A percentile compares a stretch with the other conserved stretches of the same genome.
Evolutionary conservation across 2,888 invertebrate species (phyloP).

Genomic region (Acrobeloides nanus): DNA sequence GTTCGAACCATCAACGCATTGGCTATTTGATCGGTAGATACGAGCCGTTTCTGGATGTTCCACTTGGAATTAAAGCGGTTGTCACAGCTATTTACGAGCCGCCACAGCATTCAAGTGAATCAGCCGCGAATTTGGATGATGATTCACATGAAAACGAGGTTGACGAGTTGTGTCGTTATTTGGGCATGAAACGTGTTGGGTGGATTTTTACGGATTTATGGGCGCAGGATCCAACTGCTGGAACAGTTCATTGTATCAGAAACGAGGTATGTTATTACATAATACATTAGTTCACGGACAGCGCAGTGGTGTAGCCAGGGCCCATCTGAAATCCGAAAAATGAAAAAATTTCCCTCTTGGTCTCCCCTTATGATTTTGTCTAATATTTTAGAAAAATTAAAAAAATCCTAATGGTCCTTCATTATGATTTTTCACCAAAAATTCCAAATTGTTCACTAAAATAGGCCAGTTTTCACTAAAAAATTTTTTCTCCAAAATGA

Average conservation of each 20-base stretch:
- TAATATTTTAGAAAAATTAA: too few species aligned
- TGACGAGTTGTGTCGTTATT: constrained; percentile 67
- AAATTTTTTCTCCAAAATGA: too few species aligned
- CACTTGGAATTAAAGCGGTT: constrained; percentile 77
- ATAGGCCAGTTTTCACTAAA: background rate
- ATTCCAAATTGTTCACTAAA: background rate
- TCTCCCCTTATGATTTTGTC: too few species aligned
- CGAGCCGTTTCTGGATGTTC: constrained; percentile 82
- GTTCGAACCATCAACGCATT: constrained; percentile 77
- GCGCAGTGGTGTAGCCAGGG: background rate
- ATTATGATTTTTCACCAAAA: too few species aligned
- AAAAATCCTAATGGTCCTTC: too few species aligned
- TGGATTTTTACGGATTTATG: constrained; percentile 96
- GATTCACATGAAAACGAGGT: constrained; percentile 57
- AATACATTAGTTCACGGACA: constrained; percentile 1
- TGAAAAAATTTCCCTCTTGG: too few species aligned
- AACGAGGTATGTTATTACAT: constrained; percentile 60
- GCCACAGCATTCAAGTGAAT: constrained; percentile 64
- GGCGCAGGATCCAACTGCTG: constrained; percentile 66
- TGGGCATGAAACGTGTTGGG: constrained; percentile 77
- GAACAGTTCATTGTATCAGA: constrained; percentile 65
- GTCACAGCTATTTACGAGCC: constrained; percentile 95
- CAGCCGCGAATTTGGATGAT: constrained; percentile 29
- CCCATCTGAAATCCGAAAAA: background rate
- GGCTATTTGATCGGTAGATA: constrained; percentile 85